Base-by-base conservation (phyloP, 2,797 vertebrate species). In the Gastrophryne carolinensis region DNA sequence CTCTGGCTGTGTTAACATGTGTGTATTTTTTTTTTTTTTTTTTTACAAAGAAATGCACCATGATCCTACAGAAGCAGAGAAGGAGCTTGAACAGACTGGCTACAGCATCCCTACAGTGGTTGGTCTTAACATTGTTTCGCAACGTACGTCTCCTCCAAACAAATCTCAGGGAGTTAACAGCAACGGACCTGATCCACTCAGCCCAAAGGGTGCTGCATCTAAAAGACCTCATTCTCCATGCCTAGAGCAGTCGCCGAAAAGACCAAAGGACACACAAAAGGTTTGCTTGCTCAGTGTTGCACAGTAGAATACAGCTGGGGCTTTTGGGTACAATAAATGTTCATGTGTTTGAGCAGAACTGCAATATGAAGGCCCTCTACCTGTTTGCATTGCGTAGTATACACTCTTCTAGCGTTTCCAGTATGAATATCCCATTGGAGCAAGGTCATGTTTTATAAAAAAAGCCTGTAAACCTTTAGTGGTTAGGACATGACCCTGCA, bases 201-300 rank as follows among this genome's bases (percentile, higher is more conserved):
- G 75, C 12, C 57, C 80, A 11, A 96, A 93, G 79, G 94, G 88
- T 35, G 73, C 89, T 11, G 74, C 88, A 17, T 82, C 91, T 21
- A 96, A 98, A 82, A 87, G 91, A 81, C 84, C 89, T 78, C 91
- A 84, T 77, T 95, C 93, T 0, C 92, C 94, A 34, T 73, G 90
- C 0, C 23, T 86, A 3, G 92, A 93, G 81, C 93, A 92, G 32
- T 88, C 91, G 81, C 86, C 91, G 23, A 95, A 93, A 85, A 91
- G 93, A 71, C 75, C 91, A 72, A 93, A 92, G 81, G 92, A 95
- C 21, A 84, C 86, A 21, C 94, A 95, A 85, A 94, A 94, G 89
- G 95, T 95, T 84, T 85, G 79, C 12, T 26, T 73, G 37, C 0
- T n/a, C n/a, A n/a, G n/a, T n/a, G n/a, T n/a, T n/a, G n/a, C n/a